phyloP scores from a whole-genome alignment of 2,797 vertebrate species.

The Enteromius afrohamiltoni region DNA sequence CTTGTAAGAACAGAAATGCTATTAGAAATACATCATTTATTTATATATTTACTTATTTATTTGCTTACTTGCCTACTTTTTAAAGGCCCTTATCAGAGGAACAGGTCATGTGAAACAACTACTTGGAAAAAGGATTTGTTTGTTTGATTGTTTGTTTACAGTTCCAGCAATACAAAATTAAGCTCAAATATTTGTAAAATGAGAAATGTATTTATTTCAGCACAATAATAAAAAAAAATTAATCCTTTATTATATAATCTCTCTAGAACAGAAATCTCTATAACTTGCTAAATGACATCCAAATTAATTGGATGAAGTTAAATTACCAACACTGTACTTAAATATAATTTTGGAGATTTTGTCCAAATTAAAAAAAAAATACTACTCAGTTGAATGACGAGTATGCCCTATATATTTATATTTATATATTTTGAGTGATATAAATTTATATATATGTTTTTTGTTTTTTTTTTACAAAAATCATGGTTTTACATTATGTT shows the following conservation, averaged over 20 bases:
- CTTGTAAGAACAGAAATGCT: background rate
- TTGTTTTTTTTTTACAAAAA: too few species aligned
- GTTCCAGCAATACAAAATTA: background rate
- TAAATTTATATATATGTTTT: too few species aligned
- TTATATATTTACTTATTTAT: background rate
- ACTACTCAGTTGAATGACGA: background rate
- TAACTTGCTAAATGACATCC: background rate
- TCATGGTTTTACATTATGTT: too few species aligned
- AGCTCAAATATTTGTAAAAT: background rate
- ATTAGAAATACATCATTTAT: background rate
- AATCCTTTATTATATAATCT: background rate
- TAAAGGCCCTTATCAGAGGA: background rate
- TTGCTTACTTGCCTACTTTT: background rate
- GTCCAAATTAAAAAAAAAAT: too few species aligned
- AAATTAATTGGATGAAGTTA: too few species aligned
- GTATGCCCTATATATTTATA: background rate
- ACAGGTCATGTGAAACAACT: background rate
- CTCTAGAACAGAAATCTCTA: background rate
- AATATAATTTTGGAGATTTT: too few species aligned
- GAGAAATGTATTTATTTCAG: background rate
- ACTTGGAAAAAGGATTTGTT: background rate
- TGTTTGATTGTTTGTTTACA: background rate
- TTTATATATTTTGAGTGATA: background rate
- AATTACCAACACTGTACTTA: too few species aligned
- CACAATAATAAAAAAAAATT: background rate